phyloP scores from a whole-genome alignment of 35 echinoderm and acorn worm species.

The Holothuria glaberrima region DNA sequence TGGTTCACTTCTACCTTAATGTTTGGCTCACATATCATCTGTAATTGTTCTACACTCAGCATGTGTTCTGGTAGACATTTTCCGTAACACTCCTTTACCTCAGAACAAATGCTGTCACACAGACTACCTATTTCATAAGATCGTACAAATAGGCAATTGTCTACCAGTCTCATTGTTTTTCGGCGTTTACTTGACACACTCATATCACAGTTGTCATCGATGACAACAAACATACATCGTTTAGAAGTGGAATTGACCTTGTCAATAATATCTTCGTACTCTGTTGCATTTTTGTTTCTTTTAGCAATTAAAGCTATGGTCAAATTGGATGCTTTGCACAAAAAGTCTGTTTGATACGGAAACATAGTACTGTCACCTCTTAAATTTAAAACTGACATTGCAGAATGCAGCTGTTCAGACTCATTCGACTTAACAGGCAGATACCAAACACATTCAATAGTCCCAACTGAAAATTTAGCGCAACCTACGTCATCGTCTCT shows the following conservation, averaged over 20 bases:
- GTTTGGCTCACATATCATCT: background rate
- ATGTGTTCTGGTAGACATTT: background rate
- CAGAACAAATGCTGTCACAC: background rate
- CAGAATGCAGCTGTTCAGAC: too few relatives aligned
- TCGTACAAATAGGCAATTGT: background rate
- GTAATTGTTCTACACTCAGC: background rate
- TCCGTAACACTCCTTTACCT: background rate
- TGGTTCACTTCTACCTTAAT: background rate
- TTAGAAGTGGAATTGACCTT: background rate
- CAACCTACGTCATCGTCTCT: background rate
- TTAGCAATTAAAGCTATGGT: conserved; percentile 5
- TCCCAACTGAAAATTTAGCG: background rate
- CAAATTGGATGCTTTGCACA: conserved; percentile 2
- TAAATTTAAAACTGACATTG: background rate
- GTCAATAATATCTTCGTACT: background rate
- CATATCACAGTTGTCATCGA: background rate
- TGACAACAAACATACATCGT: background rate
- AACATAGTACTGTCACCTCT: conserved; percentile 4
- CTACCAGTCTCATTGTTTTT: background rate
- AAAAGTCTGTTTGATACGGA: background rate
- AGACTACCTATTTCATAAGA: conserved; percentile 5
- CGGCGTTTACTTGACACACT: background rate
- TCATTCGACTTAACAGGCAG: background rate
- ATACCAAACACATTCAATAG: background rate
- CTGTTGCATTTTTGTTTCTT: background rate